Percentiles rank a stretch among this genome's conserved stretches.
phyloP scores from a whole-genome alignment of 2,113 vertebrate species.

The Collichthys lucidus region DNA sequence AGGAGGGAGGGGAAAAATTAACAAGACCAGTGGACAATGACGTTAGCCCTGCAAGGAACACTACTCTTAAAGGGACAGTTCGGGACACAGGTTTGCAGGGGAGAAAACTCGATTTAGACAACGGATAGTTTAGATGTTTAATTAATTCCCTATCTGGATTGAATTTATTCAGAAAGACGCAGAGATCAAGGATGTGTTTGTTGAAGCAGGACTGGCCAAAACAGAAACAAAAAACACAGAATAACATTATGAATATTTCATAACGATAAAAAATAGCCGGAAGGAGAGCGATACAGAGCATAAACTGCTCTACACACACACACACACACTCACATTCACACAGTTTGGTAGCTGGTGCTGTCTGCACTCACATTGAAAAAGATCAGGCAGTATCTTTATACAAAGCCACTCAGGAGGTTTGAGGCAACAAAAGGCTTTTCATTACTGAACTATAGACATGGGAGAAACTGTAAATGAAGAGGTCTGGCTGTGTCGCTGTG shows the following conservation, averaged over 20 bases:
- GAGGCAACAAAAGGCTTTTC: slow-evolving; percentile 70
- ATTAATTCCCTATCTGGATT: slow-evolving; percentile 1
- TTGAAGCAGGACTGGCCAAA: slow-evolving; percentile 19
- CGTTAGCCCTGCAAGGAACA: slow-evolving; percentile 69
- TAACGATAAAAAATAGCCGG: slow-evolving; percentile 15
- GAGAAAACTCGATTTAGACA: slow-evolving; percentile 15
- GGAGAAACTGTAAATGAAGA: slow-evolving; percentile 51
- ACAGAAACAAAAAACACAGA: slow-evolving; percentile 17
- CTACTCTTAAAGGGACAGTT: slow-evolving; percentile 72
- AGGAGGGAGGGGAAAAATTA: slow-evolving; percentile 59
- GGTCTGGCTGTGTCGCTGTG: slow-evolving; percentile 44
- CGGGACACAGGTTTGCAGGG: slow-evolving; percentile 24
- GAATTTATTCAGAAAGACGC: background rate
- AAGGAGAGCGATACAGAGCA: slow-evolving; percentile 17
- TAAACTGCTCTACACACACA: slow-evolving; percentile 25
- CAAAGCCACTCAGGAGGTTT: slow-evolving; percentile 62
- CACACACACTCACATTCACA: slow-evolving; percentile 9
- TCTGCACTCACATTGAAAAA: slow-evolving; percentile 44
- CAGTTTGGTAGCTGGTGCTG: slow-evolving; percentile 10
- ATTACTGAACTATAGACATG: slow-evolving; percentile 53
- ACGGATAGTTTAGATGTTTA: background rate
- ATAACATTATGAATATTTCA: slow-evolving; percentile 52
- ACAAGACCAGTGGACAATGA: slow-evolving; percentile 76
- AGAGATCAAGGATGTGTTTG: slow-evolving; percentile 13
- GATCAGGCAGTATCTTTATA: slow-evolving; percentile 49